A percentile compares a stretch with the other conserved stretches of the same genome.
Conservation (phyloP, 2,113 vertebrate genomes). For the Sardina pilchardus region DNA sequence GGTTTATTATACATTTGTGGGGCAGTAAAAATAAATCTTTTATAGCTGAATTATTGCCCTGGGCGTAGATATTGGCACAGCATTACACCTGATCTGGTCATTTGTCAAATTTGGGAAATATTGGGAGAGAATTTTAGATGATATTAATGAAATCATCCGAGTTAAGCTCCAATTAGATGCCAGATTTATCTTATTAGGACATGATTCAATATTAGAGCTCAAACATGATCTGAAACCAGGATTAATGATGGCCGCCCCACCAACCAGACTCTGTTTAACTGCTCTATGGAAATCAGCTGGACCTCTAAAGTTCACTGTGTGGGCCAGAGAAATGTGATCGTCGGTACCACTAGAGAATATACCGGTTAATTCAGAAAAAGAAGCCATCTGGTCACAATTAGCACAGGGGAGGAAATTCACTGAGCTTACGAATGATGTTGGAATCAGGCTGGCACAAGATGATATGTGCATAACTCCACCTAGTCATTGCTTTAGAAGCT, state of each 20-base stretch:
- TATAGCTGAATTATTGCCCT: neutral
- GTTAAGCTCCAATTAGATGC: neutral
- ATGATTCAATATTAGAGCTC: neutral
- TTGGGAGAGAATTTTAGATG: neutral
- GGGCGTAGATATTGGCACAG: neutral
- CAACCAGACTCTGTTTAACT: neutral
- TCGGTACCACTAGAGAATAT: neutral
- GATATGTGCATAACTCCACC: neutral
- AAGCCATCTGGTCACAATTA: neutral
- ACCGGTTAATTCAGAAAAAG: neutral
- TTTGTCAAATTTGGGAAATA: slow-evolving; percentile 2
- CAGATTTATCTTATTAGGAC: slow-evolving; percentile 4
- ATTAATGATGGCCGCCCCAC: neutral
- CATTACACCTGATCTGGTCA: neutral
- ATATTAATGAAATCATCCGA: neutral
- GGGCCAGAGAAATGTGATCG: neutral
- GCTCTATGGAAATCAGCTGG: neutral
- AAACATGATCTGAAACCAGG: neutral
- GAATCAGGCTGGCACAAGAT: neutral
- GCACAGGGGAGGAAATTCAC: neutral
- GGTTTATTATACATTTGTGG: neutral
- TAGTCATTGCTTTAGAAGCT: neutral
- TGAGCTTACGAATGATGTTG: neutral
- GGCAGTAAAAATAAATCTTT: neutral
- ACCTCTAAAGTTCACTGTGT: neutral